Conservation (phyloP, 2,888 invertebrate genomes). For the Tenthredo livida region DNA sequence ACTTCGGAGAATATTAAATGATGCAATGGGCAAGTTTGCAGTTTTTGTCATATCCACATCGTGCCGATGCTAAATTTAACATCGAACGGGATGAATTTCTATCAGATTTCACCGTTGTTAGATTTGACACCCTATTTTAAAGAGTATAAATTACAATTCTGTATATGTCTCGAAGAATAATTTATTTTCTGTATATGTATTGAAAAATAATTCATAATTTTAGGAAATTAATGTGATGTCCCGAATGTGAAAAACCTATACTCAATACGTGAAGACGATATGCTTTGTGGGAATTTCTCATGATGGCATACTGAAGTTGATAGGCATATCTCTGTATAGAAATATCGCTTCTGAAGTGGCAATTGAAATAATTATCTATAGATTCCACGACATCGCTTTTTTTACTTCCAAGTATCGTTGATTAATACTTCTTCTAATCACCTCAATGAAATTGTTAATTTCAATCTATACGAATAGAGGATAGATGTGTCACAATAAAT, state of each 20-base stretch:
- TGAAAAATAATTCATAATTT: neutral
- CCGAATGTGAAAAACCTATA: neutral
- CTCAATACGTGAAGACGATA: neutral
- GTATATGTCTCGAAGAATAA: neutral
- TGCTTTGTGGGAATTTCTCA: neutral
- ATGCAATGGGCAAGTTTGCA: neutral
- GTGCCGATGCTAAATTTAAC: neutral
- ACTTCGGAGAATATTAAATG: neutral
- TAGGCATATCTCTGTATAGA: neutral
- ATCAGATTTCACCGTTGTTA: neutral
- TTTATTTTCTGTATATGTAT: neutral
- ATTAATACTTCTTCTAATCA: neutral
- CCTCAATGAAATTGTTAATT: neutral
- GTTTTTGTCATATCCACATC: neutral
- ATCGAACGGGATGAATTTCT: neutral
- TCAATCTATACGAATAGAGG: neutral
- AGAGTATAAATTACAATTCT: neutral
- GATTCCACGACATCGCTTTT: neutral
- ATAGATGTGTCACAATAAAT: neutral
- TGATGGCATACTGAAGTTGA: neutral
- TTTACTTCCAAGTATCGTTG: neutral
- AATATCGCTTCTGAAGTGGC: neutral
- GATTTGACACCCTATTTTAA: neutral
- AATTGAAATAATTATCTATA: conserved; percentile 9
- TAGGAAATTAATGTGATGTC: neutral